phyloP scores from a whole-genome alignment of 2,797 vertebrate species.

The Cryptoprocta ferox region DNA sequence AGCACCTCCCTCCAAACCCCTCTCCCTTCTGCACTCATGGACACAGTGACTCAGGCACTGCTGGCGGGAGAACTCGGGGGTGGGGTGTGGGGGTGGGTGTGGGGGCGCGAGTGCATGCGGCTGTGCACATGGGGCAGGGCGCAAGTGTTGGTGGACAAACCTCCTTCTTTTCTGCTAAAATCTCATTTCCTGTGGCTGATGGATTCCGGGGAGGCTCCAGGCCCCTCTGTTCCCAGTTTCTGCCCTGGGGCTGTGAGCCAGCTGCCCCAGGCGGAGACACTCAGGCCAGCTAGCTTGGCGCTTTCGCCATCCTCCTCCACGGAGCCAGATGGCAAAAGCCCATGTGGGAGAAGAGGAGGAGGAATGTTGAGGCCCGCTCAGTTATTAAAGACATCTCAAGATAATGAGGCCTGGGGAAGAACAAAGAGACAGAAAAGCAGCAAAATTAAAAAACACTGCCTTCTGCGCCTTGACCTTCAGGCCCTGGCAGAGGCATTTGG shows the following conservation, averaged over 20 bases:
- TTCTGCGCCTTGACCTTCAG: constrained; percentile 58
- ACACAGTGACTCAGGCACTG: not conserved
- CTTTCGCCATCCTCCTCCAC: constrained; percentile 45
- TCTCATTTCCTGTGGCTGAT: constrained; percentile 28
- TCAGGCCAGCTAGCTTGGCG: not conserved
- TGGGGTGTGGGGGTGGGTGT: not conserved
- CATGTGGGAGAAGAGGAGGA: constrained; percentile 71
- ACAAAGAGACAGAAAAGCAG: constrained; percentile 70
- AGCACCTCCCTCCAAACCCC: not conserved
- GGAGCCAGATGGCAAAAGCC: constrained; percentile 37
- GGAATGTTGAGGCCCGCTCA: constrained; percentile 81
- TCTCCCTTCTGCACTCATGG: not conserved
- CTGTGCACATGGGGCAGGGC: no score
- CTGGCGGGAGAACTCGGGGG: not conserved
- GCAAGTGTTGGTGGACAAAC: not conserved
- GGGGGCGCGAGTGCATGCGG: fast-evolving
- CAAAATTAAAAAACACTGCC: constrained; percentile 81
- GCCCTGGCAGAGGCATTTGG: not conserved
- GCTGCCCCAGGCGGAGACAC: not conserved
- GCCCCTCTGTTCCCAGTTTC: not conserved
- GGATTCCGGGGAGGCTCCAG: not conserved
- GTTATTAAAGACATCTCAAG: constrained; percentile 85
- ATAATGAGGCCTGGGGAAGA: constrained; percentile 80
- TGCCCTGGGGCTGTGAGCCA: not conserved
- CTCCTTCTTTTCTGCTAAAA: constrained; percentile 27